Evolutionary conservation across 2,113 vertebrate species (phyloP), one percentile per base, ranked within the genome.

Genomic region (Rhabdornis inornatus): DNA sequence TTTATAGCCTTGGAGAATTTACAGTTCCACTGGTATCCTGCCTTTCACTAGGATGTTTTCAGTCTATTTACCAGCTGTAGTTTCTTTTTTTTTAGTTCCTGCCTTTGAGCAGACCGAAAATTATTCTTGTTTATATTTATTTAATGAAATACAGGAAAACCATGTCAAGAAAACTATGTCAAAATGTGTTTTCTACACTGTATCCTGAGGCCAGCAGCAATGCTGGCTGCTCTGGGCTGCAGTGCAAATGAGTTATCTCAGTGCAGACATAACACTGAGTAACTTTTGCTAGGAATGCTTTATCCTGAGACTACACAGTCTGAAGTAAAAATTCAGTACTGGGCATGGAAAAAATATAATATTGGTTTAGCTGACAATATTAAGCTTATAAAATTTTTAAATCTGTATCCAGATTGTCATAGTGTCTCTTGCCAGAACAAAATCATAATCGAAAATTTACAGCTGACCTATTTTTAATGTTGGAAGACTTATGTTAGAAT

Each of bases 241-340:
- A 50, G n/a, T 22, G 50, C 6, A 81, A 93, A 90, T 77, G 45
- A 90, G 21, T 75, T 88, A n/a, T 70, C 60, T 70, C 33, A 33
- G 24, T 1, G 0, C 3, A 66, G 35, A 69, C 0, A 0, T 49
- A 61, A 79, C 30, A 61, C 7, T 64, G 74, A 69, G 35, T 64
- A 37, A 35, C 11, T 95, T 90, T 90, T 65, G 13, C 35, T 60
- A 24, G 53, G n/a, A 70, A 39, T 14, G 7, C 3, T 87, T 92
- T 63, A 72, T 66, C 42, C 15, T 69, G 18, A 53, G 15, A 72
- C 9, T 59, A 13, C 64, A 21, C 3, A 10, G 7, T 78, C 17
- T 63, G 20, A 75, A 56, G 37, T 27, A 17, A 91, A 83, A 92
- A 86, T 59, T 55, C 55, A 65, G 30, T 39, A 20, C 15, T 63